A percentile compares a stretch with the other conserved stretches of the same genome.
Conservation (phyloP, 1,140 invertebrate species). For the Saccostrea glomerata region DNA sequence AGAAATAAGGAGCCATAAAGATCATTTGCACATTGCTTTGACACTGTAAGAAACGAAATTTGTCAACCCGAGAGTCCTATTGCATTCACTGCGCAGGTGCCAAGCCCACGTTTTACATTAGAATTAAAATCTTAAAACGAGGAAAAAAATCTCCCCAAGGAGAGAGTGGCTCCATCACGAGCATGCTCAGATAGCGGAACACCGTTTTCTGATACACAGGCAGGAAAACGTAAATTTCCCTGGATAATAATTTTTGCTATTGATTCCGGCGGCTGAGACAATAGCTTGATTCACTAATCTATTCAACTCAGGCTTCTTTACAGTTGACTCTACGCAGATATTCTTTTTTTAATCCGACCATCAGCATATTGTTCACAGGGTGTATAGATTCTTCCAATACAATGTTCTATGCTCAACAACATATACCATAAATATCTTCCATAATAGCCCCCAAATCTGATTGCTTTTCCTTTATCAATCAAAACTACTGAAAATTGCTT, state of each 20-base stretch:
- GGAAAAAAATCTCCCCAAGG: not conserved
- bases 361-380: not conserved
- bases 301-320: constrained; percentile 4
- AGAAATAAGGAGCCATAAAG: not conserved
- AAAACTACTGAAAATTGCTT: constrained; percentile 7
- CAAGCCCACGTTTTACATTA: constrained; percentile 4
- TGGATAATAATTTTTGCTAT: constrained; percentile 33
- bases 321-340: constrained; percentile 1
- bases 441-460: not conserved
- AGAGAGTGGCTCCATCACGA: not conserved
- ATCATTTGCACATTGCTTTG: constrained; percentile 2
- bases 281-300: constrained; percentile 22
- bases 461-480: constrained; percentile 34
- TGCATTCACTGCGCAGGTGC: constrained; percentile 2
- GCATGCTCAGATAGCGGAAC: constrained; percentile 20
- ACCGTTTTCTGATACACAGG: not conserved
- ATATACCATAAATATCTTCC: constrained; percentile 21
- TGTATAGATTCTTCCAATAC: not conserved
- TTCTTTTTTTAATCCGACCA: not conserved
- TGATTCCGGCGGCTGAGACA: constrained; percentile 15
- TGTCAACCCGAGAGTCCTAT: constrained; percentile 9
- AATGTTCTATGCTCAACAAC: constrained; percentile 4
- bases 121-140: not conserved
- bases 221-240: constrained; percentile 37
- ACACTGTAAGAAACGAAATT: constrained; percentile 16